Evolutionary conservation across 2,113 vertebrate species (phyloP).

Genomic region (Coregonus clupeaformis): DNA sequence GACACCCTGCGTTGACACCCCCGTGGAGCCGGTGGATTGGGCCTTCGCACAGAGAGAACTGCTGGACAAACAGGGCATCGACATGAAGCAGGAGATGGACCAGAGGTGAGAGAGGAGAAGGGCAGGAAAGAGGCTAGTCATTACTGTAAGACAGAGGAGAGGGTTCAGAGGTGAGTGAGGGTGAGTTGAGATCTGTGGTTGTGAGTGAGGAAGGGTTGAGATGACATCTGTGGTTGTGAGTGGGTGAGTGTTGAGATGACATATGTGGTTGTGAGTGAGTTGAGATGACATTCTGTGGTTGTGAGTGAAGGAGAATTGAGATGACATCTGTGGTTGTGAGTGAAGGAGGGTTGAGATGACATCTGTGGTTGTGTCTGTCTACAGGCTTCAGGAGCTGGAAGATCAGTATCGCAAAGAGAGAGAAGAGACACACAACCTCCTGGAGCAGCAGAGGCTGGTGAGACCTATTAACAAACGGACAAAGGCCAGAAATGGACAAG

Average conservation of each 20-base stretch:
- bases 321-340: background rate
- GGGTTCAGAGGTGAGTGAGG: too few species aligned
- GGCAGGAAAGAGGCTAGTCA: too few species aligned
- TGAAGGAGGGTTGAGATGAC: background rate
- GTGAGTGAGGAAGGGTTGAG: background rate
- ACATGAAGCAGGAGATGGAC: slow-evolving; percentile 99
- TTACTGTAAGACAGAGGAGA: background rate
- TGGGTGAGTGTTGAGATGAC: too few species aligned
- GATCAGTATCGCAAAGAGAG: slow-evolving; percentile 93
- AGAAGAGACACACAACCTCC: slow-evolving; percentile 92
- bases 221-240: too few species aligned
- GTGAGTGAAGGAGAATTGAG: accelerated
- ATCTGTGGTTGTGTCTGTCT: slow-evolving; percentile 7
- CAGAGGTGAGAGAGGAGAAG: slow-evolving; percentile 79
- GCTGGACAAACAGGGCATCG: slow-evolving; percentile 96
- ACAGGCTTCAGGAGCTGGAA: slow-evolving; percentile 93
- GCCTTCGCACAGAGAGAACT: slow-evolving; percentile 94
- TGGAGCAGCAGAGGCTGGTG: slow-evolving; percentile 96
- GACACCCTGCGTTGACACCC: slow-evolving; percentile 89
- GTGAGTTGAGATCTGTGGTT: too few species aligned
- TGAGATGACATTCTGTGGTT: too few species aligned
- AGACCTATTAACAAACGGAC: slow-evolving; percentile 24
- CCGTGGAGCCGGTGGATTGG: slow-evolving; percentile 92
- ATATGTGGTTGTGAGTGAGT: too few species aligned
- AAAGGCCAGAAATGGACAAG: background rate